phyloP scores from a whole-genome alignment of 2,797 vertebrate species.

The Rhinoraja longicauda region DNA sequence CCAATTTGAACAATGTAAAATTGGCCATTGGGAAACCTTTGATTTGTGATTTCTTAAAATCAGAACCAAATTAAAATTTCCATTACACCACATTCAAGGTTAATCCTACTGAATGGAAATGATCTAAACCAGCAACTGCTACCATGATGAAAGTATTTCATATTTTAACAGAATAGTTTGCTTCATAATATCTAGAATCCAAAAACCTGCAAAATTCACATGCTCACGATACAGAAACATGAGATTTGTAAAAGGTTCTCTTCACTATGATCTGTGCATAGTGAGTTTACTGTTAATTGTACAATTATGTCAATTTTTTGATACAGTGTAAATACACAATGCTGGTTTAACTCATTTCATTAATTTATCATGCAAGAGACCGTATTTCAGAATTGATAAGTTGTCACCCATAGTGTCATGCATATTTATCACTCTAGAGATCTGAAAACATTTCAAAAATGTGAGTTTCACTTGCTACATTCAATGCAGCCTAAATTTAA shows the following conservation, averaged over 20 bases:
- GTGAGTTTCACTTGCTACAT: background rate
- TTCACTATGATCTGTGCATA: background rate
- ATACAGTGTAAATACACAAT: background rate
- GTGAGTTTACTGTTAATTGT: background rate
- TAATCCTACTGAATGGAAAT: background rate
- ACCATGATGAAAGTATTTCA: background rate
- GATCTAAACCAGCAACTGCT: slow-evolving; percentile 12
- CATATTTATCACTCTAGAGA: background rate
- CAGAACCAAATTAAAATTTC: background rate
- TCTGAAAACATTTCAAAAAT: background rate
- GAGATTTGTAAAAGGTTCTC: background rate
- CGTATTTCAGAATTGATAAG: background rate
- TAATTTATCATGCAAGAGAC: background rate
- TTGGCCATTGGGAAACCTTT: slow-evolving; percentile 4
- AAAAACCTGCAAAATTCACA: background rate
- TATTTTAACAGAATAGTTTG: background rate
- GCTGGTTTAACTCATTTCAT: slow-evolving; percentile 24
- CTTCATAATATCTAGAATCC: background rate
- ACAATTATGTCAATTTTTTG: background rate
- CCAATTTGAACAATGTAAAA: background rate
- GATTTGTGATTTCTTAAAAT: background rate
- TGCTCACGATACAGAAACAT: background rate
- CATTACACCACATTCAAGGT: background rate
- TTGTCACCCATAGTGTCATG: background rate
- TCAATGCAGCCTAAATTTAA: background rate